Base-by-base conservation (phyloP, 2,888 invertebrate genomes). In the Orchestes rusci region DNA sequence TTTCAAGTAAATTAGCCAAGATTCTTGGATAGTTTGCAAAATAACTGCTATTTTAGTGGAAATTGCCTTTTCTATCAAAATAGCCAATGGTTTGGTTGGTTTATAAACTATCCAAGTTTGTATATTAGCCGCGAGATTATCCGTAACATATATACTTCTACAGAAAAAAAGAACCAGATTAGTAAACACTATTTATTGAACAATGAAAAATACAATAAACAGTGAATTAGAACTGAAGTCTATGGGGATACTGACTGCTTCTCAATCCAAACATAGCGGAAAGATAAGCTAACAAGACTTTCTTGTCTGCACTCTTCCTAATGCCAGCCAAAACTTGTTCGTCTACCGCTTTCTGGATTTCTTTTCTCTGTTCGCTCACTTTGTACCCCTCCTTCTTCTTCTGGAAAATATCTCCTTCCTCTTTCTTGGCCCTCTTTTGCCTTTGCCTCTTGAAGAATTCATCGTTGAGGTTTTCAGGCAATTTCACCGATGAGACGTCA, bases 161-260 rank as follows among this genome's bases (percentile, higher is more conserved):
- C n/a, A n/a, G n/a, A n/a, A n/a, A n/a, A n/a, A n/a, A n/a, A n/a
- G n/a, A n/a, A n/a, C n/a, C n/a, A n/a, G n/a, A n/a, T n/a, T n/a
- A n/a, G n/a, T n/a, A n/a, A n/a, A n/a, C 59, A 59, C 54, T 56
- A 54, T 64, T 60, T 64, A 64, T 63, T n/a, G n/a, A n/a, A n/a
- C n/a, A n/a, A n/a, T n/a, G n/a, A n/a, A n/a, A n/a, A n/a, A n/a
- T n/a, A n/a, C n/a, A 61, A 64, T 59, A 63, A 61, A 60, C 27
- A 36, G 55, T 56, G 56, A 54, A 40, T 35, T 45, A 99, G 78
- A 97, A 99, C 67, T 82, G 82, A 84, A 99, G 81, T 70, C 90
- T 82, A 74, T 99, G 99, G 53, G 99, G 95, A 71, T 80, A 94
- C 72, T 97, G 92, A 69, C 88, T 88, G 65, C 91, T 94, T 65